Base-by-base conservation (phyloP, 2,113 vertebrate species). In the Pampusana beccarii region DNA sequence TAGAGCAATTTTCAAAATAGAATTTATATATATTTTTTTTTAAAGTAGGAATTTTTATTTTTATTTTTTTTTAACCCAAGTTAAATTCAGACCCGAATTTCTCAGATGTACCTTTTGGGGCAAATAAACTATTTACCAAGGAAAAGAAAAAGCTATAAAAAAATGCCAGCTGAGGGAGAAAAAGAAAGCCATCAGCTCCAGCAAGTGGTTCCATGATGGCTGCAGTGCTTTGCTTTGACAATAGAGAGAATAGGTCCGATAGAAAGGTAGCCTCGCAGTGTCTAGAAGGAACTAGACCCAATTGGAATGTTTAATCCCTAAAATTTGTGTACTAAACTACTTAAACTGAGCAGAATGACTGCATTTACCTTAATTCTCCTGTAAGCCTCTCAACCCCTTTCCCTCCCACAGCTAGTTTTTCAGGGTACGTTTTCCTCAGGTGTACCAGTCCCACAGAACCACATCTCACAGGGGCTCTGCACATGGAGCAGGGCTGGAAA, bases 1-100 rank as follows among this genome's bases (percentile, higher is more conserved):
- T 70, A 73, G 72, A 85, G 16, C 13, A 91, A 66, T 42, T 89
- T 90, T 80, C 13, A 57, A 75, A 48, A 61, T 5, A 79, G 29
- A 62, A 54, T n/a, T n/a, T n/a, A n/a, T n/a, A n/a, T n/a, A n/a
- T 44, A 3, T 17, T 17, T 42, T 42, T 16, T 0, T 25, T 16
- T 78, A 10, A 38, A n/a, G 20, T 69, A 9, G 44, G 19, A 44
- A 69, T 24, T 56, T 40, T 3, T 26, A 3, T 44, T 44, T 44
- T 44, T 44, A 17, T 44, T 46, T 46, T 46, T 46, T 46, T 46
- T 46, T 46, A 9, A 10, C 11, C 8, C 5, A 86, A 7, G 16
- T 66, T 71, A 75, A 85, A 56, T 79, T 54, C 33, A 58, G 25
- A 10, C 56, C 26, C 73, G n/a, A 84, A 74, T 72, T 70, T 90